A percentile compares a stretch with the other conserved stretches of the same genome.
These are phyloP conservation scores for Micrastur ruficollis DNA, from an alignment of 2,797 vertebrate genomes.

Conservation along the genomic window DNA sequence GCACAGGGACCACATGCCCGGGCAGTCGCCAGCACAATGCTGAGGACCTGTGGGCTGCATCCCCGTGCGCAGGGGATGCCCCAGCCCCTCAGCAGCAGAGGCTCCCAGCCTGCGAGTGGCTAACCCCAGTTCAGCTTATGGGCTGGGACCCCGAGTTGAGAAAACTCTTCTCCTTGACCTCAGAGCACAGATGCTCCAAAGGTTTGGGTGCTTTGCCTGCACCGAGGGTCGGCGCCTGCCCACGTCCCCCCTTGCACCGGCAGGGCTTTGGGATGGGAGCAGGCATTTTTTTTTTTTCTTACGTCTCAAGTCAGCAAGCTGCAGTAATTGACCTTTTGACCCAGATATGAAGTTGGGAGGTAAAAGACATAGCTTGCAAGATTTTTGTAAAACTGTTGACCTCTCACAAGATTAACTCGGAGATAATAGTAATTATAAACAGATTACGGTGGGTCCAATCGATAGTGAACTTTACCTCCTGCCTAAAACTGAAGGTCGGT, in stretches of 20 bases:
- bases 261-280: not conserved
- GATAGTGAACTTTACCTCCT: constrained; percentile 53
- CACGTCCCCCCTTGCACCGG: fast-evolving
- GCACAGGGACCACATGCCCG: not conserved
- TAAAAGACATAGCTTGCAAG: not conserved
- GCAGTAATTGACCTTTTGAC: constrained; percentile 36
- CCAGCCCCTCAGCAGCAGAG: fast-evolving
- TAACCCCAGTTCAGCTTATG: not conserved
- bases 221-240: fast-evolving
- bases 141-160: fast-evolving
- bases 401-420: constrained; percentile 33
- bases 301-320: not conserved
- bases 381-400: constrained; percentile 54
- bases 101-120: not conserved
- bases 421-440: constrained; percentile 65
- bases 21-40: fast-evolving
- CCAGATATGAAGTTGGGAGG: constrained; percentile 42
- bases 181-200: not conserved
- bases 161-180: not conserved
- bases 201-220: not conserved
- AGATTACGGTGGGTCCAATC: constrained; percentile 14
- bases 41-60: fast-evolving
- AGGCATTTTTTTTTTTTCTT: not conserved
- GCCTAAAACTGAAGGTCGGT: constrained; percentile 38
- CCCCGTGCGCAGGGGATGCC: fast-evolving